Conservation (phyloP, 2,888 invertebrate species). For the Corythucha ciliata region DNA sequence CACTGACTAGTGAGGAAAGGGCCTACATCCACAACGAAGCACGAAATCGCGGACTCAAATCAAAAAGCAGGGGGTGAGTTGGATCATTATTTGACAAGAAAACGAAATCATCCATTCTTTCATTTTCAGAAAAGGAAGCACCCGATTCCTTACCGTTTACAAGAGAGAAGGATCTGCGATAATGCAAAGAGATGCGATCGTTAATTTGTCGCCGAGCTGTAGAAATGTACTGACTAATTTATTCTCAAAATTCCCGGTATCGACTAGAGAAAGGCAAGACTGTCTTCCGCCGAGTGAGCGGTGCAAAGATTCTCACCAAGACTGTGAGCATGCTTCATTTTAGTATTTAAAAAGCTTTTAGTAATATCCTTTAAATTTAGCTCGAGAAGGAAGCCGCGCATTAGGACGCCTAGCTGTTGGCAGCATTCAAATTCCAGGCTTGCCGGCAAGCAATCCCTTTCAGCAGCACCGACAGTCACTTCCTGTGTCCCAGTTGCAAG, state of each 20-base stretch:
- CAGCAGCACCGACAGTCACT: conserved; percentile 53
- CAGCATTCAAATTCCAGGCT: conserved; percentile 54
- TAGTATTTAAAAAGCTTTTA: too few species aligned
- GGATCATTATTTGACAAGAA: neutral
- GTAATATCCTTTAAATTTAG: conserved; percentile 37
- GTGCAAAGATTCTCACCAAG: conserved; percentile 41
- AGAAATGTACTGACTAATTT: conserved; percentile 53
- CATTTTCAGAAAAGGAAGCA: conserved; percentile 50
- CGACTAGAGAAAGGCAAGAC: conserved; percentile 60
- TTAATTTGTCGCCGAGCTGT: conserved; percentile 54
- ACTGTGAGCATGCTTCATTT: conserved; percentile 39
- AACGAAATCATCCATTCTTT: neutral
- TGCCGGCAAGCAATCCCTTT: conserved; percentile 48
- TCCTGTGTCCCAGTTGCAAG: conserved; percentile 58
- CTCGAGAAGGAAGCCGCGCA: conserved; percentile 45
- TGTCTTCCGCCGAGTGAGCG: conserved; percentile 54
- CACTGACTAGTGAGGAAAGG: conserved; percentile 65
- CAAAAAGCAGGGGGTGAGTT: conserved; percentile 70
- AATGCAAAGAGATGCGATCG: conserved; percentile 55
- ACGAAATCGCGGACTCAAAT: conserved; percentile 58
- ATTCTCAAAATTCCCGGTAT: conserved; percentile 57
- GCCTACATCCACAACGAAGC: conserved; percentile 69
- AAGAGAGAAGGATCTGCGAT: conserved; percentile 59
- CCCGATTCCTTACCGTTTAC: conserved; percentile 58
- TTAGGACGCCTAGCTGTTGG: conserved; percentile 59